These are phyloP conservation scores for Albula goreensis DNA, from an alignment of 2,113 vertebrate genomes.

Conservation along the genomic window DNA sequence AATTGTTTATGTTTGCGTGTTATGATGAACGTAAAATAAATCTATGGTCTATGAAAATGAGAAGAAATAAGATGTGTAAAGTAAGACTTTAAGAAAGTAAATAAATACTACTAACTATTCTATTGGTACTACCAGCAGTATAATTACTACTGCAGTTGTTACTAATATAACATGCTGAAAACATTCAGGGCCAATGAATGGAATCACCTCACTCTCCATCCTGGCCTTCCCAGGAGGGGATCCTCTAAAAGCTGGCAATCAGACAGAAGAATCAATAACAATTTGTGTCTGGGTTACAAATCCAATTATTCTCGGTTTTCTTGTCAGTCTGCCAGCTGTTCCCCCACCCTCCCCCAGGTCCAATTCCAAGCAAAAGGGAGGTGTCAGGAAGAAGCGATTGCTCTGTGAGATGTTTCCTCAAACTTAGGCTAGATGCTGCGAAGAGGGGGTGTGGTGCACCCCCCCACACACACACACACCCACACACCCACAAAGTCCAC, in stretches of 20 bases:
- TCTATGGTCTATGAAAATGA: too few species aligned
- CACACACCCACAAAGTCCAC: too few species aligned
- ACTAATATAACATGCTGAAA: neutral
- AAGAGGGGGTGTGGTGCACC: neutral
- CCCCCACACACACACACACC: too few species aligned
- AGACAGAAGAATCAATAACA: constrained; percentile 1
- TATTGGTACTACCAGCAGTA: neutral
- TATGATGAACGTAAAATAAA: too few species aligned
- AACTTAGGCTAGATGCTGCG: neutral
- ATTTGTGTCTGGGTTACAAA: constrained; percentile 17
- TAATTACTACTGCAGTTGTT: neutral
- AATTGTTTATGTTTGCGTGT: too few species aligned
- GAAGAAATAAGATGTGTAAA: neutral
- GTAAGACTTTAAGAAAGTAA: neutral
- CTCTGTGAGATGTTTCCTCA: neutral
- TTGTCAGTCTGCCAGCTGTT: constrained; percentile 15
- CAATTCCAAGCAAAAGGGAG: neutral
- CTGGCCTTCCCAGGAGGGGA: neutral
- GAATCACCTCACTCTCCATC: neutral
- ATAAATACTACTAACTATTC: neutral
- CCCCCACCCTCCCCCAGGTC: neutral
- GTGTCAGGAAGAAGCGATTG: neutral
- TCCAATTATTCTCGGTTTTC: constrained; percentile 7
- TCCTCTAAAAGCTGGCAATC: neutral
- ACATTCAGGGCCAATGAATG: neutral